A percentile compares a stretch with the other conserved stretches of the same genome.
phyloP scores from a whole-genome alignment of 1,140 invertebrate species.

The Berghia stephanieae region DNA sequence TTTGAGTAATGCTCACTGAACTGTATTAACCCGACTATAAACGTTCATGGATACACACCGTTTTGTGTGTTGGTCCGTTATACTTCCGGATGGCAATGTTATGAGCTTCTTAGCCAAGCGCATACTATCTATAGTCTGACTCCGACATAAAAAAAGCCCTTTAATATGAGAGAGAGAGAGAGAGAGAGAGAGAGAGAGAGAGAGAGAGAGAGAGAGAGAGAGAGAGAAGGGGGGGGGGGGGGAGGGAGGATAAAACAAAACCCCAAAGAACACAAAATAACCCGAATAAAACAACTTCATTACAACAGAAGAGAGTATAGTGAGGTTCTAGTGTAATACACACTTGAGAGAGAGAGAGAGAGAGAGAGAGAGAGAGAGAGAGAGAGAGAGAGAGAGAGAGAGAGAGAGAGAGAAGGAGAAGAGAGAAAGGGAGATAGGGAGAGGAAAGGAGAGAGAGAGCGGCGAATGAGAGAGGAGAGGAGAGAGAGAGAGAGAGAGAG shows the following conservation, averaged over 20 bases:
- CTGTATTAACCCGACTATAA: not conserved
- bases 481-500: not conserved
- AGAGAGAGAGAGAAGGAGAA: not conserved
- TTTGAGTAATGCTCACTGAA: too few relatives aligned
- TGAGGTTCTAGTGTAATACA: not conserved
- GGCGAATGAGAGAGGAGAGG: not conserved
- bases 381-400: not conserved
- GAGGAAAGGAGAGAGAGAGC: not conserved
- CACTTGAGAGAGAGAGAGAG: not conserved
- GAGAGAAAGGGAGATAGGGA: not conserved
- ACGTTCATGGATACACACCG: not conserved
- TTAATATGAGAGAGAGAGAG: not conserved
- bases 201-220: slow-evolving; percentile 15
- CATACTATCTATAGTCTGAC: not conserved
- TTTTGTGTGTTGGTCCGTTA: not conserved
- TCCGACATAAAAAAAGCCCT: not conserved
- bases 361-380: not conserved
- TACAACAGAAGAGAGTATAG: not conserved
- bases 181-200: slow-evolving; percentile 2
- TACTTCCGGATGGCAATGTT: not conserved
- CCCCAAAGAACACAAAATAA: not conserved
- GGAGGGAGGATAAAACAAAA: not conserved
- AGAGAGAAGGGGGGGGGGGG: not conserved
- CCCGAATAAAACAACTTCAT: not conserved
- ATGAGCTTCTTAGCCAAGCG: not conserved